Evolutionary conservation across 2,113 vertebrate species (phyloP).

Genomic region (Larimichthys polyactis): DNA sequence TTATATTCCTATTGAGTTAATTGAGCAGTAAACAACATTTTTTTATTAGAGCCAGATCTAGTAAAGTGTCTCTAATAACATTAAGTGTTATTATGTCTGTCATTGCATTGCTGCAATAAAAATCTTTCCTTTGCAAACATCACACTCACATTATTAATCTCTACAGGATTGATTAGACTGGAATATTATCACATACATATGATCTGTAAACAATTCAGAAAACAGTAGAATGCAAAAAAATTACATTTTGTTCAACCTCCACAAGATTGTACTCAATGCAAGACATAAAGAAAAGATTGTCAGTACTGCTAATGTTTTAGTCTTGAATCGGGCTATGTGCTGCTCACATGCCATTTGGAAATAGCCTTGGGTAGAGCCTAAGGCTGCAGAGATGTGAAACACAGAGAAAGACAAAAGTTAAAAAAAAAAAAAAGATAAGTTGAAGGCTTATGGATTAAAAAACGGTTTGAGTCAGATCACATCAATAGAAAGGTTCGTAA

Average conservation of each 20-base stretch:
- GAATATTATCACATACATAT: constrained; percentile 11
- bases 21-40: background rate
- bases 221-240: constrained; percentile 2
- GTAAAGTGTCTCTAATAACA: background rate
- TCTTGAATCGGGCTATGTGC: background rate
- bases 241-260: constrained; percentile 31
- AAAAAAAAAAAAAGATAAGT: background rate
- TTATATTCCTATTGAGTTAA: background rate
- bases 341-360: background rate
- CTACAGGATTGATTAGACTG: background rate
- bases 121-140: background rate
- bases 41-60: constrained; percentile 6
- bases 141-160: background rate
- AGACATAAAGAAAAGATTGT: background rate
- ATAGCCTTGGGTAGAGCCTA: constrained; percentile 30
- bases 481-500: constrained; percentile 1
- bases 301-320: background rate
- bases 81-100: background rate
- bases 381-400: constrained; percentile 29
- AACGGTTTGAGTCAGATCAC: background rate
- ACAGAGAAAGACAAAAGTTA: constrained; percentile 6
- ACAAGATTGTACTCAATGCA: constrained; percentile 16
- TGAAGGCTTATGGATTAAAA: constrained; percentile 38
- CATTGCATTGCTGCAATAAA: background rate
- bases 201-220: constrained; percentile 29